Evolutionary conservation across 64 coral and sea anemone genomes (phyloP).

Genomic region (Actinia equina): DNA sequence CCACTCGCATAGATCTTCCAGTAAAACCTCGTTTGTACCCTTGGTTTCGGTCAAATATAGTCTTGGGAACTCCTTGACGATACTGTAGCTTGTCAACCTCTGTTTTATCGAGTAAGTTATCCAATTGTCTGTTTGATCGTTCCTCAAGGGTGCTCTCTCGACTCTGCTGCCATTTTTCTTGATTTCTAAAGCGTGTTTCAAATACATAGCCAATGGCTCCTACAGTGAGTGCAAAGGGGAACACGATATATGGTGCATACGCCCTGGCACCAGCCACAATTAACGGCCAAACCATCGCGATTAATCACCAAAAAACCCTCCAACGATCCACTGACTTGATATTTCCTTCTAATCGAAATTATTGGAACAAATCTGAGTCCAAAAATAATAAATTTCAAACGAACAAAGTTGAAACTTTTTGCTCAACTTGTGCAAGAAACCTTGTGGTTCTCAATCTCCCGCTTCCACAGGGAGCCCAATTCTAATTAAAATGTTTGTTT

Average conservation of each 20-base stretch:
- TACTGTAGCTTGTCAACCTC: conserved; percentile 73
- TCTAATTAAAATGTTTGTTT: no score
- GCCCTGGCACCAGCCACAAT: conserved; percentile 59
- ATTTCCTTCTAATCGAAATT: not conserved
- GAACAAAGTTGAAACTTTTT: not conserved
- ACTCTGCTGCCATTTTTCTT: conserved; percentile 69
- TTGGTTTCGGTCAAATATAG: conserved; percentile 90
- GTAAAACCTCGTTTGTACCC: conserved; percentile 63
- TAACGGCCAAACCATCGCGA: conserved; percentile 72
- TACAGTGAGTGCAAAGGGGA: conserved; percentile 66
- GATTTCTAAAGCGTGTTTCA: conserved; percentile 71
- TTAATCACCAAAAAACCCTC: conserved; percentile 16
- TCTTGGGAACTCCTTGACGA: conserved; percentile 62
- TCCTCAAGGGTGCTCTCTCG: conserved; percentile 75
- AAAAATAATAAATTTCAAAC: not conserved
- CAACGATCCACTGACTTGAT: not conserved
- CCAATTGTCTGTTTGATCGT: conserved; percentile 63
- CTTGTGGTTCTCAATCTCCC: not conserved
- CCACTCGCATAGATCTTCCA: conserved; percentile 43
- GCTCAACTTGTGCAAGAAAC: not conserved
- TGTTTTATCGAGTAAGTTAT: conserved; percentile 55
- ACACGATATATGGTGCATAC: conserved; percentile 77
- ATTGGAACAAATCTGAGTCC: not conserved
- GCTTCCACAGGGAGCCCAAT: not conserved
- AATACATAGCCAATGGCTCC: conserved; percentile 71